Conservation (phyloP, 2,888 invertebrate species). For the Conus canariensis region DNA sequence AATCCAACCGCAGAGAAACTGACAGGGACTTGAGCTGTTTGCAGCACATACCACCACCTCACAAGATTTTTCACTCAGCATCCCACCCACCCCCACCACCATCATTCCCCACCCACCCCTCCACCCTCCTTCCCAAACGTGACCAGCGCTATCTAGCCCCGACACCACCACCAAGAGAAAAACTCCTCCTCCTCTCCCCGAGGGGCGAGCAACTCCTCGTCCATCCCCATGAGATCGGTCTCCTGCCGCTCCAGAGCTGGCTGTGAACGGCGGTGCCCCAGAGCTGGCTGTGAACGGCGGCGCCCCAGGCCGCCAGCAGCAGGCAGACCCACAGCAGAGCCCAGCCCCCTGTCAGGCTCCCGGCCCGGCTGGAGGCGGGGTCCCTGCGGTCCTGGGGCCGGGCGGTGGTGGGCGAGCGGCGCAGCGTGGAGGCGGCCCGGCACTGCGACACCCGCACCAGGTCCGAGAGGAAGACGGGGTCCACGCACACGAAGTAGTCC, state of each 20-base stretch:
- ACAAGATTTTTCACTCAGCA: not conserved
- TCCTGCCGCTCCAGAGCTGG: not conserved
- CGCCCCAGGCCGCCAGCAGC: not conserved
- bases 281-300: not conserved
- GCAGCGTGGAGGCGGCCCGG: conserved; percentile 31
- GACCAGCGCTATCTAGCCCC: not conserved
- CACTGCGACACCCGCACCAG: conserved; percentile 50
- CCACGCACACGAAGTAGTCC: conserved; percentile 53
- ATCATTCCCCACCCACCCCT: not conserved
- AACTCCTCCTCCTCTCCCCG: too few species aligned
- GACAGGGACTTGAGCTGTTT: too few species aligned
- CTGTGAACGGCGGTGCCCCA: not conserved
- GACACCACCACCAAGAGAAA: not conserved
- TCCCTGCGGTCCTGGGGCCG: not conserved
- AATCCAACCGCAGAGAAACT: too few species aligned
- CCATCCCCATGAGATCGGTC: not conserved
- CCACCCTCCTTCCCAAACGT: not conserved
- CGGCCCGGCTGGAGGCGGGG: not conserved
- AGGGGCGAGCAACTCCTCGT: too few species aligned
- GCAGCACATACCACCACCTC: not conserved
- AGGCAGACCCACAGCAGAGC: not conserved
- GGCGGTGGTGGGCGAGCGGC: not conserved
- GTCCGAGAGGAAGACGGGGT: conserved; percentile 49
- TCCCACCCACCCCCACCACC: not conserved
- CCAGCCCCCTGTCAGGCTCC: not conserved